phyloP scores from a whole-genome alignment of 2,888 invertebrate species.

The Dioctria linearis region DNA sequence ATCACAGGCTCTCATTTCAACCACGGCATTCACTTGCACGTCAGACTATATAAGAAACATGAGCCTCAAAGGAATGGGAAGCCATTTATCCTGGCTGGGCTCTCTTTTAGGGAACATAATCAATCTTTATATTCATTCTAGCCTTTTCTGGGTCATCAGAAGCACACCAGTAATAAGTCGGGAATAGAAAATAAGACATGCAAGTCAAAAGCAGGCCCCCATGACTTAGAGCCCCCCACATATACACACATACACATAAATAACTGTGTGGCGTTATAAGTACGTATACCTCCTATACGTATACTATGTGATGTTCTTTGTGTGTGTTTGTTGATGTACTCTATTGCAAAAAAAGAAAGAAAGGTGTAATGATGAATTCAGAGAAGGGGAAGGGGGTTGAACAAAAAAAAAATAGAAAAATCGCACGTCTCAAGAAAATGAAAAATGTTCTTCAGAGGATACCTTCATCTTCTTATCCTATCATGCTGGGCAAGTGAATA shows the following conservation, averaged over 20 bases:
- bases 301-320: too few species aligned
- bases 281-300: too few species aligned
- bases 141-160: slow-evolving; percentile 14
- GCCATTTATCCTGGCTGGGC: slow-evolving; percentile 43
- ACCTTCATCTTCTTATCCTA: slow-evolving; percentile 52
- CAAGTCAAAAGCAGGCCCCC: slow-evolving; percentile 41
- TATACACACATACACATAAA: too few species aligned
- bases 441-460: slow-evolving; percentile 52
- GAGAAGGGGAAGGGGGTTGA: background rate
- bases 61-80: slow-evolving; percentile 34
- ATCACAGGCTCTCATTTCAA: slow-evolving; percentile 53
- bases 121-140: slow-evolving; percentile 52
- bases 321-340: too few species aligned
- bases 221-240: slow-evolving; percentile 4
- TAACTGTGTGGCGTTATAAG: too few species aligned
- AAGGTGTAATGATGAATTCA: background rate
- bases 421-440: slow-evolving; percentile 53
- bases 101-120: slow-evolving; percentile 46
- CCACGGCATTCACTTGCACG: slow-evolving; percentile 52
- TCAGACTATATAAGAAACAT: slow-evolving; percentile 16
- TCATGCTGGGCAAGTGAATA: slow-evolving; percentile 50
- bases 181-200: slow-evolving; percentile 45
- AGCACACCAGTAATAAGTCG: slow-evolving; percentile 31
- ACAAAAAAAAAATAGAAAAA: slow-evolving; percentile 12
- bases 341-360: background rate